Evolutionary conservation across 2,113 vertebrate species (phyloP).

Genomic region (Pelecanoides urinatrix): DNA sequence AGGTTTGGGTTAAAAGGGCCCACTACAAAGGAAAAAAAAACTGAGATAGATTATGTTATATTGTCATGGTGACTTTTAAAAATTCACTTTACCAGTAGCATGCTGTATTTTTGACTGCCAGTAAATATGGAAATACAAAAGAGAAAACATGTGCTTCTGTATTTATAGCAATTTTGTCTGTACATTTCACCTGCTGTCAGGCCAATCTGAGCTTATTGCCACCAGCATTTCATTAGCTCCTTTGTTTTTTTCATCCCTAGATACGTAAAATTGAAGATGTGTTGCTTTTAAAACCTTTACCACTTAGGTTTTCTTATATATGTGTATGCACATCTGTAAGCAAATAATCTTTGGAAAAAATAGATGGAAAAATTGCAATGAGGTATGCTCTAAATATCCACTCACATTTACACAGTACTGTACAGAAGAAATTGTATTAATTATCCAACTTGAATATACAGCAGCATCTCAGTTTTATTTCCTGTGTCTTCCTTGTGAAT

Average conservation of each 20-base stretch:
- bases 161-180: not conserved
- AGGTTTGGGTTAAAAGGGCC: not conserved
- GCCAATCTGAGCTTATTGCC: not conserved
- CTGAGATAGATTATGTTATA: not conserved
- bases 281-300: not conserved
- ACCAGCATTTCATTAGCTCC: not conserved
- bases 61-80: not conserved
- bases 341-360: not conserved
- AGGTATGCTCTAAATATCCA: not conserved
- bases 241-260: not conserved
- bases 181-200: not conserved
- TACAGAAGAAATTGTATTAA: not conserved
- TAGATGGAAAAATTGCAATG: not conserved
- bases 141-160: constrained; percentile 16
- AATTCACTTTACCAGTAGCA: not conserved
- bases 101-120: constrained; percentile 12
- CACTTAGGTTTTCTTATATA: not conserved
- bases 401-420: not conserved
- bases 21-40: not conserved
- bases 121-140: constrained; percentile 5
- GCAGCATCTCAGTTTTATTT: not conserved
- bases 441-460: not conserved
- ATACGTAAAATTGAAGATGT: not conserved
- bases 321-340: not conserved
- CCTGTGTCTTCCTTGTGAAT: not conserved